Percentiles rank a stretch among this genome's conserved stretches.
These are phyloP conservation scores for Phenganax marumi DNA, from an alignment of 92 coral and sea anemone species.

Conservation along the genomic window DNA sequence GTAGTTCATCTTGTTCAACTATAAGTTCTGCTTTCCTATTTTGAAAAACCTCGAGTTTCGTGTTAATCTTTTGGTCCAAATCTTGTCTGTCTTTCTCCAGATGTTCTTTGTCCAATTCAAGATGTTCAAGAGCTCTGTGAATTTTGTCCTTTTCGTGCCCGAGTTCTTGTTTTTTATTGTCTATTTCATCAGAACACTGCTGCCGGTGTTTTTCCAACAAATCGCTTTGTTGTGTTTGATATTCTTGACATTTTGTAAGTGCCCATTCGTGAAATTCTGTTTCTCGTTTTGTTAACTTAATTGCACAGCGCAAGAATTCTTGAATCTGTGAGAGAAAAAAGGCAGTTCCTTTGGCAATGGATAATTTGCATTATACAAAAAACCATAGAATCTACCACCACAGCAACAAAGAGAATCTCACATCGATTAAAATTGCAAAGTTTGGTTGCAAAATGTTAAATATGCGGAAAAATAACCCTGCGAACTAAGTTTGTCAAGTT, in stretches of 20 bases:
- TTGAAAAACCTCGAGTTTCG: slow-evolving; percentile 63
- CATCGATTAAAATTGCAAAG: too few species aligned
- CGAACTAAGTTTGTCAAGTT: too few species aligned
- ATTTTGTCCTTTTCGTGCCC: slow-evolving; percentile 67
- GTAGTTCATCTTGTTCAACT: slow-evolving; percentile 46
- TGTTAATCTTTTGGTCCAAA: slow-evolving; percentile 59
- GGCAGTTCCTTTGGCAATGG: not conserved
- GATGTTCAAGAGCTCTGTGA: slow-evolving; percentile 74
- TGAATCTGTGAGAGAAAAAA: slow-evolving; percentile 56
- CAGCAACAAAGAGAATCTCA: too few species aligned
- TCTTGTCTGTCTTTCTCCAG: slow-evolving; percentile 60
- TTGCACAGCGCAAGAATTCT: slow-evolving; percentile 53
- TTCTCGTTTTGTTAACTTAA: slow-evolving; percentile 51
- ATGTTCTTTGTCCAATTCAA: slow-evolving; percentile 78
- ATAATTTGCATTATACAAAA: not conserved
- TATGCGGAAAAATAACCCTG: too few species aligned
- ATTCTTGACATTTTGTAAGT: slow-evolving; percentile 52
- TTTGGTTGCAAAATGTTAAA: too few species aligned
- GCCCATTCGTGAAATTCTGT: slow-evolving; percentile 59
- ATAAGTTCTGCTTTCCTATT: slow-evolving; percentile 57
- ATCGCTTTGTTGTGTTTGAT: slow-evolving; percentile 55
- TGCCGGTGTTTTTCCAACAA: slow-evolving; percentile 51
- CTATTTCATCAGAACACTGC: slow-evolving; percentile 38
- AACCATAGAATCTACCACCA: too few species aligned
- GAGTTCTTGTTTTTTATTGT: slow-evolving; percentile 66